Base-by-base conservation (phyloP, 2,113 vertebrate genomes). In the Haemorhous mexicanus region DNA sequence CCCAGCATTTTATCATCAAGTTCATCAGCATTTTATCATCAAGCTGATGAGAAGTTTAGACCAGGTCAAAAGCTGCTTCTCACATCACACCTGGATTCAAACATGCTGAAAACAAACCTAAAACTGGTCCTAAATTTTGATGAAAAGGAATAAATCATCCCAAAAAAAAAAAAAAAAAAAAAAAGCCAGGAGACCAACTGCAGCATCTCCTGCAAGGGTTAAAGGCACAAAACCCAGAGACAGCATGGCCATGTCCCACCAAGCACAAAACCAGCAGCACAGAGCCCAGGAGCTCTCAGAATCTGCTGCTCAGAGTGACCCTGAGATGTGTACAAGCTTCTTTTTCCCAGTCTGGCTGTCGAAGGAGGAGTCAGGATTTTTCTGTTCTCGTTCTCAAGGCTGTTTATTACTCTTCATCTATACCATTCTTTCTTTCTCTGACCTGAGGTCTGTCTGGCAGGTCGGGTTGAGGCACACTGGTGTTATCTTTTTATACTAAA, bases 171-270 rank as follows among this genome's bases (percentile, higher is more conserved):
- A 8, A 41, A 41, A 41, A 41, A 41, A 41, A 23, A 28, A 52
- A 23, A 14, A 33, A 22, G 12, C 53, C 32, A 33, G 55, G 33
- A n/a, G 33, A 17, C 26, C 44, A 72, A 44, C 0, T 15, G 7
- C 2, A 4, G 18, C 61, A 66, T 7, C 44, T 33, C 33, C 83
- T 61, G 27, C 43, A 53, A 14, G 39, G 26, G 12, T 37, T 16
- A 37, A 23, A 55, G 43, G 20, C 7, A 16, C 9, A 37, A 80
- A 87, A 27, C 9, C 8, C 30, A 37, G 12, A 7, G 41, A 28
- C 5, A 22, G 2, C 1, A 0, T 2, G 26, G 43, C 22, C 46
- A 21, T 0, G 1, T 10, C 50, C 50, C 50, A 66, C 20, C 10
- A 27, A 30, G n/a, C 1, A 61, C 73, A 61, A 30, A 37, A 7